These are phyloP conservation scores for Chelon auratus DNA, from an alignment of 2,797 vertebrate genomes.

Conservation along the genomic window DNA sequence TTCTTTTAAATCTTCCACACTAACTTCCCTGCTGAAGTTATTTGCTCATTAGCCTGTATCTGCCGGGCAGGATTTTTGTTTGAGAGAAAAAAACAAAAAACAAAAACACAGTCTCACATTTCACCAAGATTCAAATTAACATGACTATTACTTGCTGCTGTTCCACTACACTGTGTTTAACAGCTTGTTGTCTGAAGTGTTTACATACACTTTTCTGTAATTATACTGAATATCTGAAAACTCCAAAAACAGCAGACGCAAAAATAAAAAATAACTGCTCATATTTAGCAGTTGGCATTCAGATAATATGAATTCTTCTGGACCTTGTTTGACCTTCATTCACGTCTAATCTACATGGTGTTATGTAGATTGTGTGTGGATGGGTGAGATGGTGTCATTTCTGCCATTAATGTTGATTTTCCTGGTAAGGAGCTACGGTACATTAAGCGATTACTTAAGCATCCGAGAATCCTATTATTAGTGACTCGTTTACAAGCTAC, in stretches of 20 bases:
- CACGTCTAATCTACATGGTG: too few relatives aligned
- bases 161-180: constrained; percentile 10
- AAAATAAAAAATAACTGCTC: not conserved
- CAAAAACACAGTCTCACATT: constrained; percentile 10
- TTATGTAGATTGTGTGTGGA: too few relatives aligned
- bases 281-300: too few relatives aligned
- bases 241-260: not conserved
- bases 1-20: constrained; percentile 41
- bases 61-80: constrained; percentile 32
- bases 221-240: constrained; percentile 15
- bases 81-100: not conserved
- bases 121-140: constrained; percentile 14
- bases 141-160: constrained; percentile 15
- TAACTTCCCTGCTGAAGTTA: constrained; percentile 40
- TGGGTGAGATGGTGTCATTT: too few relatives aligned
- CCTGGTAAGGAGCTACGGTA: too few relatives aligned
- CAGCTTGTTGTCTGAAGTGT: constrained; percentile 10
- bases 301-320: too few relatives aligned
- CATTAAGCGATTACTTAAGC: too few relatives aligned
- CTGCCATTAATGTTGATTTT: too few relatives aligned
- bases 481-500: too few relatives aligned
- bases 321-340: too few relatives aligned
- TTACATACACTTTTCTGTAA: constrained; percentile 19
- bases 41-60: constrained; percentile 58
- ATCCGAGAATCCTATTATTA: too few relatives aligned